A percentile compares a stretch with the other conserved stretches of the same genome.
Conservation (phyloP, 2,113 vertebrate genomes). For the Nesogale talazaci region DNA sequence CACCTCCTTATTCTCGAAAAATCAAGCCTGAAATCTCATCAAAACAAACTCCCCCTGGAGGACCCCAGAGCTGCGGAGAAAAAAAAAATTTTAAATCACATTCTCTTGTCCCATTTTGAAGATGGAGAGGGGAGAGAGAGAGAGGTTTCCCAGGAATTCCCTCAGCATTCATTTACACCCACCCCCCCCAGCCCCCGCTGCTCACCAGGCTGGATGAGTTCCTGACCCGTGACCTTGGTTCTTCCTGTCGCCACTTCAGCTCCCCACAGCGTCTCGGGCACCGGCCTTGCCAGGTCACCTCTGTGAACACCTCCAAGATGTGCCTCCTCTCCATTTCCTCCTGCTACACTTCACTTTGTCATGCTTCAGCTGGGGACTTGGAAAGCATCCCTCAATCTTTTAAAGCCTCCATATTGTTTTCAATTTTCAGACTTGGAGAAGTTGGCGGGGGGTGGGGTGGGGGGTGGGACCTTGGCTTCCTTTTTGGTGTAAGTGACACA, state of each 20-base stretch:
- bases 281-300: not conserved
- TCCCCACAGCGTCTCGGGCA: too few species aligned
- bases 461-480: not conserved
- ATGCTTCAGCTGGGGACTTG: not conserved
- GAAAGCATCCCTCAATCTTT: not conserved
- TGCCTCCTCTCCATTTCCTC: not conserved
- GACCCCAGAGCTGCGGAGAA: not conserved
- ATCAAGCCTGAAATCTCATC: conserved; percentile 71
- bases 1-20: conserved; percentile 67
- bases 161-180: too few species aligned
- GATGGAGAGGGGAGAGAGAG: not conserved
- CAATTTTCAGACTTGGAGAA: not conserved
- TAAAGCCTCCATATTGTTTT: not conserved
- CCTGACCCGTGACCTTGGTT: not conserved
- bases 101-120: conserved; percentile 29
- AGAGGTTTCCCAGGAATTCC: too few species aligned
- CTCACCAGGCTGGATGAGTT: fast-evolving
- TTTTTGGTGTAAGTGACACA: not conserved
- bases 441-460: too few species aligned
- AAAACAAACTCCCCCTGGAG: conserved; percentile 61
- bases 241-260: not conserved
- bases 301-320: not conserved
- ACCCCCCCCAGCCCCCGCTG: not conserved
- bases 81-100: conserved; percentile 9
- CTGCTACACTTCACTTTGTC: not conserved